phyloP scores from a whole-genome alignment of 2,797 vertebrate species.

The Mus caroli region DNA sequence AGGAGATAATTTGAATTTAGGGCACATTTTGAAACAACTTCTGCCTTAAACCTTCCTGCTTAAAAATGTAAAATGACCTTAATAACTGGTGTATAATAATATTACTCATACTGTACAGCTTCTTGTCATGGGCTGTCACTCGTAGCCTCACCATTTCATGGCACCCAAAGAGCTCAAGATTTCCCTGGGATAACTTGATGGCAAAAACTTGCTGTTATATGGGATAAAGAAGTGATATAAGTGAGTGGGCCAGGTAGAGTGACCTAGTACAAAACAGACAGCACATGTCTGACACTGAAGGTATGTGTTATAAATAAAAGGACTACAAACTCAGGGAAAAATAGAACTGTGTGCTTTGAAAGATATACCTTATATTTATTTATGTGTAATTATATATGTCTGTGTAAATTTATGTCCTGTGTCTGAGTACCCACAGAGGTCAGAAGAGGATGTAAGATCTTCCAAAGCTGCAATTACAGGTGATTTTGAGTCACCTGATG shows the following conservation, averaged over 20 bases:
- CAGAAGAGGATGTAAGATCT: background rate
- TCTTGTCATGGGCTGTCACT: background rate
- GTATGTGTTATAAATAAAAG: background rate
- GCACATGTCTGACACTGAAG: background rate
- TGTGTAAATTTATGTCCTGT: background rate
- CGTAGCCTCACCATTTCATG: background rate
- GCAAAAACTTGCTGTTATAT: background rate
- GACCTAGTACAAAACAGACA: background rate
- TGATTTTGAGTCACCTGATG: background rate
- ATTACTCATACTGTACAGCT: background rate
- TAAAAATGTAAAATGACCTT: conserved; percentile 32
- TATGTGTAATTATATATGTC: background rate
- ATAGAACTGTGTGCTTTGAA: background rate
- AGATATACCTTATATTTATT: background rate
- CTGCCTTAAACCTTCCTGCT: conserved; percentile 3
- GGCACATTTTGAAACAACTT: conserved; percentile 54
- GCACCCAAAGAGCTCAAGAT: conserved; percentile 24
- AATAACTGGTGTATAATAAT: conserved; percentile 23
- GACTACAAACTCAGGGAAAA: background rate
- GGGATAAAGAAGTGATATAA: background rate
- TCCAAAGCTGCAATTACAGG: background rate
- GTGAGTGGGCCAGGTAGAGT: background rate
- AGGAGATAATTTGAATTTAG: conserved; percentile 59
- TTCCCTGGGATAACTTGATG: background rate
- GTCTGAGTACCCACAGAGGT: background rate